Evolutionary conservation across 2,797 vertebrate species (phyloP).

Genomic region (Luscinia megarhynchos): DNA sequence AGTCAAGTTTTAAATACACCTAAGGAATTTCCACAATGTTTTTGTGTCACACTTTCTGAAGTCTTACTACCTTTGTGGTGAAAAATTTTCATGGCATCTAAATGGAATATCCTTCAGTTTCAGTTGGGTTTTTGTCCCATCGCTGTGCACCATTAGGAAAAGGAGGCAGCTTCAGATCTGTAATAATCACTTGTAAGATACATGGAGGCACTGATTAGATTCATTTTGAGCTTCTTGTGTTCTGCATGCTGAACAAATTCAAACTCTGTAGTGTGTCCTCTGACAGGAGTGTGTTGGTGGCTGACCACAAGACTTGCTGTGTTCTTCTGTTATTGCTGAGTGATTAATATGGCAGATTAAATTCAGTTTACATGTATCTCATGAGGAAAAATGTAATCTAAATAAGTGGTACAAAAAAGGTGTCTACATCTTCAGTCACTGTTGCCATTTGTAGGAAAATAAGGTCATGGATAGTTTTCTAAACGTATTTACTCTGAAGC

Average conservation of each 20-base stretch:
- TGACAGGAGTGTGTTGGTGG: not conserved
- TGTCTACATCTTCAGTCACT: fast-evolving
- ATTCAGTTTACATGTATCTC: not conserved
- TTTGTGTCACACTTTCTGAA: not conserved
- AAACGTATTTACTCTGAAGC: not conserved
- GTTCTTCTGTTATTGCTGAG: not conserved
- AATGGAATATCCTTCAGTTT: not conserved
- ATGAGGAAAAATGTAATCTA: not conserved
- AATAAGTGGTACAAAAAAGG: not conserved
- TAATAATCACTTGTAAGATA: not conserved
- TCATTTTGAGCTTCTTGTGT: not conserved
- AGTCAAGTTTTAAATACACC: not conserved
- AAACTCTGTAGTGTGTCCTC: not conserved
- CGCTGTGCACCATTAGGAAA: not conserved
- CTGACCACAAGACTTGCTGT: not conserved
- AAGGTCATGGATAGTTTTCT: not conserved
- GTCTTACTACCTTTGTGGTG: not conserved
- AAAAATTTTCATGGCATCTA: not conserved
- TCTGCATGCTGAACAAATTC: not conserved
- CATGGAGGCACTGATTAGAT: not conserved
- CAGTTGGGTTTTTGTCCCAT: not conserved
- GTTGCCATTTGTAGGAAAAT: not conserved
- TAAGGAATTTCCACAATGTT: not conserved
- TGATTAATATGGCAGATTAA: not conserved
- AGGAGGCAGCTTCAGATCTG: not conserved